These are phyloP conservation scores for Hippocampus guttulatus DNA, from an alignment of 2,113 vertebrate species.

Conservation along the genomic window DNA sequence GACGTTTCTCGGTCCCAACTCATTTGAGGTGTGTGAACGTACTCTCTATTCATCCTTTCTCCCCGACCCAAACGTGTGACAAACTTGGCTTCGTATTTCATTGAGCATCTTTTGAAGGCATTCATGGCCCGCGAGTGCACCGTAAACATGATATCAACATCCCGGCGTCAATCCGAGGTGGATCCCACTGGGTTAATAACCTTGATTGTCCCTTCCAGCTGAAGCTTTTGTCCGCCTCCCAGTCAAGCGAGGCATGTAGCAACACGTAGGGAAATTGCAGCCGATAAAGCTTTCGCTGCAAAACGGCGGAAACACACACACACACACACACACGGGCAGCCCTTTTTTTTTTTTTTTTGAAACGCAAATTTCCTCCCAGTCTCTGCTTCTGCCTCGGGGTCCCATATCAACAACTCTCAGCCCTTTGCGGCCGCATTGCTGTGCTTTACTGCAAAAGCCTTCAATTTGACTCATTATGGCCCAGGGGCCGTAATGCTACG, in stretches of 20 bases:
- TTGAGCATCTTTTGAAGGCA: background rate
- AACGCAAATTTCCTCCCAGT: constrained; percentile 24
- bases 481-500: constrained; percentile 65
- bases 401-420: constrained; percentile 39
- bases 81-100: too few relatives aligned
- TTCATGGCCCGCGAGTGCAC: background rate
- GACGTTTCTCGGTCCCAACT: background rate
- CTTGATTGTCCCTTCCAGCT: constrained; percentile 58
- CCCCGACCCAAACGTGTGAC: background rate
- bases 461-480: constrained; percentile 68
- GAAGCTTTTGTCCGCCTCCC: constrained; percentile 38
- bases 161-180: constrained; percentile 49
- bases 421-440: constrained; percentile 12
- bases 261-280: constrained; percentile 47
- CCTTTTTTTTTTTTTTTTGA: constrained; percentile 24
- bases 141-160: constrained; percentile 6
- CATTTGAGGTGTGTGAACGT: background rate
- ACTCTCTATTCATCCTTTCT: background rate
- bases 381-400: constrained; percentile 17
- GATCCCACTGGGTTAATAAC: constrained; percentile 47
- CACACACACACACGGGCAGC: constrained; percentile 19
- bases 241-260: constrained; percentile 54
- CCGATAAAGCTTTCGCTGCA: constrained; percentile 15
- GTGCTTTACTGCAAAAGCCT: constrained; percentile 53
- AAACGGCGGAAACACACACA: constrained; percentile 22